Base-by-base conservation (phyloP, 2,113 vertebrate species). In the Vulpes ferrilata region DNA sequence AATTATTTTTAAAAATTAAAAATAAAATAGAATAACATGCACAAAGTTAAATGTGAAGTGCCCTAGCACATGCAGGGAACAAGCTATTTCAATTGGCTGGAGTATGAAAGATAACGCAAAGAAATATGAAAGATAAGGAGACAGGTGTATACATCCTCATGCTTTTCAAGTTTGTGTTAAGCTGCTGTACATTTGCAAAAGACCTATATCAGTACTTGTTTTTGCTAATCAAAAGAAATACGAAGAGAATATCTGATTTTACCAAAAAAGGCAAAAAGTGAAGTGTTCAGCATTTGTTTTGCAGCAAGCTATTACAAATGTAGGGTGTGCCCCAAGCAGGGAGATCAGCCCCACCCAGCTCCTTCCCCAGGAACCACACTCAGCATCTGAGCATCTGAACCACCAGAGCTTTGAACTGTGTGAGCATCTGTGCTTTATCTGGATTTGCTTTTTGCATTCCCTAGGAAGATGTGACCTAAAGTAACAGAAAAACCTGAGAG, bases 31-130 rank as follows among this genome's bases (percentile, higher is more conserved):
- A 64, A 60, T 7, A 87, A 64, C 2, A 12, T 48, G n/a, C 19
- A 83, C 81, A 82, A 67, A 84, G 17, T 53, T 43, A 95, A 96
- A 82, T 78, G 83, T 78, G 60, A 96, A 83, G 43, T 67, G 32
- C 62, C 13, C 67, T 16, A 87, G 60, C 15, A 83, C 22, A 81
- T 17, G 27, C 38, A 90, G 73, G 43, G 25, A 78, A 79, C 20
- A 88, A 78, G 38, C 12, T 62, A 81, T 32, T 84, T 93, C 73
- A 20, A 71, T 22, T 79, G 53, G 69, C 60, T 81, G 6, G 27
- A 65, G 35, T 83, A 22, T 78, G 69, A 91, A 82, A n/a, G 55
- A 88, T n/a, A 69, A 88, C 25, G 38, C 67, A 95, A 81, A 91
- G 78, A 86, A 93, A 64, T 78, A 57, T 67, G 2, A 85, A 90